Evolutionary conservation across 2,113 vertebrate genomes (phyloP).

Genomic region (Ancistrus triradiatus): DNA sequence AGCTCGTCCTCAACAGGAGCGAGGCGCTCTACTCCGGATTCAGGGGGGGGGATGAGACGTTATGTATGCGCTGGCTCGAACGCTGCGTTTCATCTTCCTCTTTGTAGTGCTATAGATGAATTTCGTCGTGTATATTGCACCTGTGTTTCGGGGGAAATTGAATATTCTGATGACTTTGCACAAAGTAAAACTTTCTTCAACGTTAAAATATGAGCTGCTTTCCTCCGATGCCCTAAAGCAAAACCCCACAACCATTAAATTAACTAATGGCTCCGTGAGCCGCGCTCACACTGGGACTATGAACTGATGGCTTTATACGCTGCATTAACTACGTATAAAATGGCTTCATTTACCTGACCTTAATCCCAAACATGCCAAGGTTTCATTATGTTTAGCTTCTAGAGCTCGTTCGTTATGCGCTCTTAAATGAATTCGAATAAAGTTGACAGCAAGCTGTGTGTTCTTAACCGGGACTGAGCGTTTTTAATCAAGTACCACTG

Average conservation of each 20-base stretch:
- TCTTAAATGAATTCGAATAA: no score
- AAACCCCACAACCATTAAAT: slow-evolving; percentile 20
- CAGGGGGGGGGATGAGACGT: no score
- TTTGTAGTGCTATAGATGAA: slow-evolving; percentile 1
- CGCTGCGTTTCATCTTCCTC: not conserved
- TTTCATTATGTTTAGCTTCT: slow-evolving; percentile 13
- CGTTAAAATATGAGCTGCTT: slow-evolving; percentile 23
- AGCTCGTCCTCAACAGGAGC: no score
- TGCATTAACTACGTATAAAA: slow-evolving; percentile 7
- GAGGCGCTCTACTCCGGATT: no score
- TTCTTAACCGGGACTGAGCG: not conserved
- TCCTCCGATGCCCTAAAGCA: not conserved
- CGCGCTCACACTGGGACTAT: not conserved
- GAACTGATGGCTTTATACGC: slow-evolving; percentile 5
- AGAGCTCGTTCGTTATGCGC: not conserved
- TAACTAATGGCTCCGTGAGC: slow-evolving; percentile 7
- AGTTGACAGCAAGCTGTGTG: not conserved
- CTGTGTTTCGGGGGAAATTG: not conserved
- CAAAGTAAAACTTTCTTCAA: slow-evolving; percentile 2
- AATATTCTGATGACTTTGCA: slow-evolving; percentile 26
- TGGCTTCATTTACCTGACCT: not conserved
- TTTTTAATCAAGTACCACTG: not conserved
- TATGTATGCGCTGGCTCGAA: no score
- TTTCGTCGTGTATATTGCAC: not conserved
- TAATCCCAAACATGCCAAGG: slow-evolving; percentile 2